Evolutionary conservation across 2,888 invertebrate genomes (phyloP).

Genomic region (Scaptomyza parva): DNA sequence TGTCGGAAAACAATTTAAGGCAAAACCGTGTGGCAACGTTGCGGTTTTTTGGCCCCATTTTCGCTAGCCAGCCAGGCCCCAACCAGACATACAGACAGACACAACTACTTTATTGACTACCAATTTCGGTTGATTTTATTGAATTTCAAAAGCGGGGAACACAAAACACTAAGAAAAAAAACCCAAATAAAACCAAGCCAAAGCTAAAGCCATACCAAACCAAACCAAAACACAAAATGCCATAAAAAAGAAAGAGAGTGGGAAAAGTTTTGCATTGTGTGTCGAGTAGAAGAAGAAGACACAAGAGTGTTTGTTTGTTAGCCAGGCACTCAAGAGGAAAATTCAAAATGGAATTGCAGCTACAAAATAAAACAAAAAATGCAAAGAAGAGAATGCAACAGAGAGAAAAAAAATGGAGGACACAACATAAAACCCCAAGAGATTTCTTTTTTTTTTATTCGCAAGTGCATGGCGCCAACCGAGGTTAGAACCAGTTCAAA

Average conservation of each 20-base stretch:
- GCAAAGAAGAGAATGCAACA: not conserved
- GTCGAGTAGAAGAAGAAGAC: too few relatives aligned
- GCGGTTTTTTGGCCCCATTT: conserved; percentile 42
- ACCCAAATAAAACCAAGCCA: conserved; percentile 4
- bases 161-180: not conserved
- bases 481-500: not conserved
- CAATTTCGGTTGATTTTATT: conserved; percentile 64
- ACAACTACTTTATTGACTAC: conserved; percentile 52
- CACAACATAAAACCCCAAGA: conserved; percentile 4
- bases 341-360: conserved; percentile 52
- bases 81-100: not conserved
- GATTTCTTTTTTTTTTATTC: not conserved
- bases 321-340: conserved; percentile 34
- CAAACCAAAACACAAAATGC: not conserved
- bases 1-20: conserved; percentile 77
- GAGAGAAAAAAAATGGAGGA: not conserved
- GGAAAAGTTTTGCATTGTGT: conserved; percentile 46
- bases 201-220: conserved; percentile 3
- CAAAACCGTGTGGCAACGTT: conserved; percentile 62
- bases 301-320: conserved; percentile 38
- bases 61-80: not conserved
- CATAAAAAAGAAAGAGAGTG: not conserved
- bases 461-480: not conserved
- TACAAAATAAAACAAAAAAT: not conserved
- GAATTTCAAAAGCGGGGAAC: conserved; percentile 45